Evolutionary conservation across 1,140 invertebrate genomes (phyloP).

Genomic region (Atta cephalotes): DNA sequence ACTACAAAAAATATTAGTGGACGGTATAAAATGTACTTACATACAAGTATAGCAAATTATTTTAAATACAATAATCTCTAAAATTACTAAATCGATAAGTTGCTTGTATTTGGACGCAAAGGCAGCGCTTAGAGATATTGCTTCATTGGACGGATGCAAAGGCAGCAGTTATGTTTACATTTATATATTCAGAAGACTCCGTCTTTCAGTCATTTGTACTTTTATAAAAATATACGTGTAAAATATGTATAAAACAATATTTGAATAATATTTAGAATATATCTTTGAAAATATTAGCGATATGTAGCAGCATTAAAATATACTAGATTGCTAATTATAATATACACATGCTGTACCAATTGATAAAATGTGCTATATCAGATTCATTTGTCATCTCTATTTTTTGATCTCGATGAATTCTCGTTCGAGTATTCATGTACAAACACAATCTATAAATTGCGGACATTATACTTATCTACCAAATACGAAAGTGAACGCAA

Average conservation of each 20-base stretch:
- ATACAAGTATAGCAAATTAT: constrained; percentile 13
- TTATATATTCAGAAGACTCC: constrained; percentile 5
- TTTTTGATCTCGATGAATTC: background rate
- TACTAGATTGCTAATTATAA: background rate
- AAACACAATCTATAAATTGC: background rate
- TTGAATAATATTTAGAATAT: constrained; percentile 25
- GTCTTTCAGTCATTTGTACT: constrained; percentile 39
- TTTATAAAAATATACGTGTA: constrained; percentile 11
- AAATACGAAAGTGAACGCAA: constrained; percentile 69
- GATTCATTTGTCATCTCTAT: constrained; percentile 6
- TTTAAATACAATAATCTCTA: constrained; percentile 47
- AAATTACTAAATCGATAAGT: constrained; percentile 33
- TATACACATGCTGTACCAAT: background rate
- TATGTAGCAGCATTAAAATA: background rate
- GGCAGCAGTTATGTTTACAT: constrained; percentile 8
- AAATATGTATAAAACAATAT: constrained; percentile 47
- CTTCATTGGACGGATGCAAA: constrained; percentile 26
- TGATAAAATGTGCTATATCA: constrained; percentile 10
- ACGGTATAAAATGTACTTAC: constrained; percentile 54
- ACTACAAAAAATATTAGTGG: constrained; percentile 67
- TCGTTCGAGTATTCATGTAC: background rate
- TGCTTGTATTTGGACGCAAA: constrained; percentile 54
- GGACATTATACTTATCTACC: constrained; percentile 69
- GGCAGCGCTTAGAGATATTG: background rate
- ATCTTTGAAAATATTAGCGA: background rate